Evolutionary conservation across 2,113 vertebrate genomes (phyloP).

Genomic region (Isichthys henryi): DNA sequence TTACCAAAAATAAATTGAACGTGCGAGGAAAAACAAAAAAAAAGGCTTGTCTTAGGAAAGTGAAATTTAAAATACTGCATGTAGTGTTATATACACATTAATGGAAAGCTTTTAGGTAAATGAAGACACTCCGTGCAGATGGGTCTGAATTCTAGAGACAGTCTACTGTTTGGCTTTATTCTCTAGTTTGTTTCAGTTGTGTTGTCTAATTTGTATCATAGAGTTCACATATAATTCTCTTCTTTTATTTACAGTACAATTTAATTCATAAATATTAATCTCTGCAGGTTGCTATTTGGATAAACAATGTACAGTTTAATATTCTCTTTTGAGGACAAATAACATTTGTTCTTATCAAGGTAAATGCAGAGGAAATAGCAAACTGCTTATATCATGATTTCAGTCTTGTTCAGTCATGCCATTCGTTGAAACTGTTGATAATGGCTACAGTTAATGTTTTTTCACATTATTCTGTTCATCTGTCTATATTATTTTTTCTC

Average conservation of each 20-base stretch:
- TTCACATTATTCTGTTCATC: background rate
- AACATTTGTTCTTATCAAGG: background rate
- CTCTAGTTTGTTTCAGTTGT: background rate
- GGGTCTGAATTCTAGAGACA: background rate
- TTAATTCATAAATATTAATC: background rate
- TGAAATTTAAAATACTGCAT: background rate
- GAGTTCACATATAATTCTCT: background rate
- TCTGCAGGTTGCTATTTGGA: background rate
- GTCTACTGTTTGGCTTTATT: background rate
- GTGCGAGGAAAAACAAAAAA: background rate
- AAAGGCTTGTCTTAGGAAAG: background rate
- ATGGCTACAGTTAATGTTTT: background rate
- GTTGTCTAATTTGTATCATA: background rate
- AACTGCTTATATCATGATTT: background rate
- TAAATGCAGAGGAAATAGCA: background rate
- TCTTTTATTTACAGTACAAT: background rate
- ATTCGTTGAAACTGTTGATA: background rate
- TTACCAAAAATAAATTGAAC: background rate
- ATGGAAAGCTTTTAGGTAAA: background rate
- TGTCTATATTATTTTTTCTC: background rate
- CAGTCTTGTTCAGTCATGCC: background rate
- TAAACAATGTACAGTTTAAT: background rate
- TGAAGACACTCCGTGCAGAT: background rate
- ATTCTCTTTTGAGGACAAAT: background rate
- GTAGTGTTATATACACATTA: background rate